phyloP scores from a whole-genome alignment of 2,113 vertebrate species.

The Hippocampus abdominalis region DNA sequence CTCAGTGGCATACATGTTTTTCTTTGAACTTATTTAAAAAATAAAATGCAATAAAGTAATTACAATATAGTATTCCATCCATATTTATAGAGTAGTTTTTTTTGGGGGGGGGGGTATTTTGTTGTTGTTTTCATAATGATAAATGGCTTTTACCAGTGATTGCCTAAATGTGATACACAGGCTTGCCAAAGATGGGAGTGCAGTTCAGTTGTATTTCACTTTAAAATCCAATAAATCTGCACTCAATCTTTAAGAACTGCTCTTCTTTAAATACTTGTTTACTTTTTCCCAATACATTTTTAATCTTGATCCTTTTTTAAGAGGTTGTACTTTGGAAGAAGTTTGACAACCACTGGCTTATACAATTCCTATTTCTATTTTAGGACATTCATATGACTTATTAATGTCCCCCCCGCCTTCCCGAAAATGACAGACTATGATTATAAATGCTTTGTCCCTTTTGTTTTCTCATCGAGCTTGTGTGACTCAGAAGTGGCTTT shows the following conservation, averaged over 20 bases:
- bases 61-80: neutral
- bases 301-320: neutral
- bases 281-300: neutral
- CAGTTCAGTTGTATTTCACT: neutral
- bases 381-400: neutral
- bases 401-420: neutral
- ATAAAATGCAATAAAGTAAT: neutral
- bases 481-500: conserved; percentile 8
- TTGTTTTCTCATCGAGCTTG: neutral
- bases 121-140: neutral
- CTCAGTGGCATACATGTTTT: too few species aligned
- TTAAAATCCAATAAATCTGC: too few species aligned
- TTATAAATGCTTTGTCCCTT: neutral
- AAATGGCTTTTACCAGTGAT: too few species aligned
- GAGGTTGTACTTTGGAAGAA: neutral
- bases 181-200: neutral
- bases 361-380: neutral
- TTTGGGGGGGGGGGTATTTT: neutral
- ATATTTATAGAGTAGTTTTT: neutral
- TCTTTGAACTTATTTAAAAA: too few species aligned
- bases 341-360: neutral
- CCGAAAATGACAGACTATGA: neutral
- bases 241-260: too few species aligned
- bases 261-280: neutral
- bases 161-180: too few species aligned